Evolutionary conservation across 2,113 vertebrate genomes (phyloP).

Genomic region (Podiceps cristatus): DNA sequence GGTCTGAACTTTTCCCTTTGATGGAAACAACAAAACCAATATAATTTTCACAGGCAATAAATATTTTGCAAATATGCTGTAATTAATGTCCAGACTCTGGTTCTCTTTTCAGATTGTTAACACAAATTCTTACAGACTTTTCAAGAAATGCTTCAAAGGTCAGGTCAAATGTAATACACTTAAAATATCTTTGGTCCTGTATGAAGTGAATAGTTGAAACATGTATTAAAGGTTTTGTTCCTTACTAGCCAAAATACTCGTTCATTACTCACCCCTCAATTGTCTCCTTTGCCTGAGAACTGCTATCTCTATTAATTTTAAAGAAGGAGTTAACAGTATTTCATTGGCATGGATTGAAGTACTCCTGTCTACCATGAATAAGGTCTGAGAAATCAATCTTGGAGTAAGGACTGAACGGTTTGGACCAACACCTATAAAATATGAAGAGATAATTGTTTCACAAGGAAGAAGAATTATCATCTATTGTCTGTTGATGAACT

Average conservation of each 20-base stretch:
- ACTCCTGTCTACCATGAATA: neutral
- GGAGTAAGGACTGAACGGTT: neutral
- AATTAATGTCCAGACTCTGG: neutral
- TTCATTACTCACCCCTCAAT: neutral
- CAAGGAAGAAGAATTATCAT: slow-evolving; percentile 26
- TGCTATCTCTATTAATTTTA: neutral
- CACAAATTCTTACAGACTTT: neutral
- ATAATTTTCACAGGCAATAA: neutral
- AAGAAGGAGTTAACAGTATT: neutral
- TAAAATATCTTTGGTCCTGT: neutral
- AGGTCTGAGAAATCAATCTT: neutral
- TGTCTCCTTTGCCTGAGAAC: neutral
- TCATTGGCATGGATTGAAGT: neutral
- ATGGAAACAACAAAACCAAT: neutral
- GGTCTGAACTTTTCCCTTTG: neutral
- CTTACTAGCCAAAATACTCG: neutral
- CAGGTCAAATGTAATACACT: neutral
- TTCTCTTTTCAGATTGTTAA: neutral
- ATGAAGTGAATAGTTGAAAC: neutral
- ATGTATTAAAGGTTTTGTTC: neutral
- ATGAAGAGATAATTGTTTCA: slow-evolving; percentile 35
- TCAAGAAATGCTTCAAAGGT: neutral
- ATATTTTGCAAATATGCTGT: neutral
- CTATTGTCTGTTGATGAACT: slow-evolving; percentile 57
- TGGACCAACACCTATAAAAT: slow-evolving; percentile 13